Conservation (phyloP, 2,797 vertebrate species). For the Bradypodion ventrale region DNA sequence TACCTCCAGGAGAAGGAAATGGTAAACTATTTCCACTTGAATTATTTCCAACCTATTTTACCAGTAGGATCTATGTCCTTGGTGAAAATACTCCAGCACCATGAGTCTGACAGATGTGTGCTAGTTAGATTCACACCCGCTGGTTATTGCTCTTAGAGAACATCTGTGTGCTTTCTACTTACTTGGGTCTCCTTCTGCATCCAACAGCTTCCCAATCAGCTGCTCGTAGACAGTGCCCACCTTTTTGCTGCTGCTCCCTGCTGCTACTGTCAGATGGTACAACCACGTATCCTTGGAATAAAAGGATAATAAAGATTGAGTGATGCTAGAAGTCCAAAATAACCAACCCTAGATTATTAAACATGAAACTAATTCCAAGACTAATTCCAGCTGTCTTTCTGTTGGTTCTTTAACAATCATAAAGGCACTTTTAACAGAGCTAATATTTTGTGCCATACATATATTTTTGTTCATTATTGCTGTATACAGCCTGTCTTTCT, state of each 20-base stretch:
- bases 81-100: neutral
- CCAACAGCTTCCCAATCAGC: conserved; percentile 89
- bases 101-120: neutral
- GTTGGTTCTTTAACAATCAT: neutral
- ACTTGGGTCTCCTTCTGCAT: conserved; percentile 89
- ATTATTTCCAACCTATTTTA: neutral
- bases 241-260: conserved; percentile 82
- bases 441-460: neutral
- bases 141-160: conserved; percentile 10
- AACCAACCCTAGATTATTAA: neutral
- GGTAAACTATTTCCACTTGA: too few species aligned
- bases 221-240: conserved; percentile 92
- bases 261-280: conserved; percentile 91
- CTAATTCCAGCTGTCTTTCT: neutral
- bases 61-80: neutral
- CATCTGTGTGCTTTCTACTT: conserved; percentile 61
- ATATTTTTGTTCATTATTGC: neutral
- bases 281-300: conserved; percentile 88
- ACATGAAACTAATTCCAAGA: neutral
- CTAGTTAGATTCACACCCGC: conserved; percentile 5
- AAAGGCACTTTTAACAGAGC: neutral
- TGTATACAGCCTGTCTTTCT: neutral
- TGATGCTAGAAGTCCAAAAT: neutral
- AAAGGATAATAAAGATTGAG: conserved; percentile 20
- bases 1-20: too few species aligned